Percentiles rank a stretch among this genome's conserved stretches.
Evolutionary conservation across 1,140 invertebrate genomes (phyloP).

Genomic region (Drosophila biarmipes): DNA sequence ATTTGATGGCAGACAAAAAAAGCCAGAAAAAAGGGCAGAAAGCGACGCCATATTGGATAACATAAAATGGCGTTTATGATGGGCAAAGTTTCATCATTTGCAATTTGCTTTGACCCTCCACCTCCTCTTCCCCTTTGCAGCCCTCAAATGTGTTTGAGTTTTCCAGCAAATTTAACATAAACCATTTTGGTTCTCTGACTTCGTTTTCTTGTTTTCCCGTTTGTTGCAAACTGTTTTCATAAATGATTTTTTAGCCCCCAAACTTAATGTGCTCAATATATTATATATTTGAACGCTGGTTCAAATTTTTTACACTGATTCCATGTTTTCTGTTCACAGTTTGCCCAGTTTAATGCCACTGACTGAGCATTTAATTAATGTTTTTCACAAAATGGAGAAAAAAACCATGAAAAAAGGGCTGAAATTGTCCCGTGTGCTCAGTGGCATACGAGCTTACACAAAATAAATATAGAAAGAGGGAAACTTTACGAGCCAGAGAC

Average conservation of each 20-base stretch:
- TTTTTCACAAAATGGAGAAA: constrained; percentile 27
- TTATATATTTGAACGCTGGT: constrained; percentile 9
- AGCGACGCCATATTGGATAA: constrained; percentile 70
- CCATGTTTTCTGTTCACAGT: constrained; percentile 45
- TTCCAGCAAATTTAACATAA: constrained; percentile 72
- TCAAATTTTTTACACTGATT: constrained; percentile 47
- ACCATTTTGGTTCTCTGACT: constrained; percentile 37
- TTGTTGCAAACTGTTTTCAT: constrained; percentile 47
- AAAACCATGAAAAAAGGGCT: constrained; percentile 12
- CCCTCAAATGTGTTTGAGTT: constrained; percentile 31
- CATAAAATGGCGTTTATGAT: constrained; percentile 76
- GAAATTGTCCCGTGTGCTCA: constrained; percentile 43
- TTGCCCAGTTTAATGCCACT: constrained; percentile 51
- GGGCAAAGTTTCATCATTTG: constrained; percentile 75
- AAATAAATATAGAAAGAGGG: constrained; percentile 18
- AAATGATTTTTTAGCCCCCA: constrained; percentile 30
- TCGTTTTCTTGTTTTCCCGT: constrained; percentile 12
- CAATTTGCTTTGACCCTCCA: constrained; percentile 65
- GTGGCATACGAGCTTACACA: constrained; percentile 25
- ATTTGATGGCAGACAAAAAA: constrained; percentile 45
- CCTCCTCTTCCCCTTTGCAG: too few relatives aligned
- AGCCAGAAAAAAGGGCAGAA: not conserved
- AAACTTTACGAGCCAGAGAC: constrained; percentile 32
- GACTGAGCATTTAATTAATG: constrained; percentile 67
- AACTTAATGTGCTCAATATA: constrained; percentile 15